Conservation (phyloP, 1,140 invertebrate species). For the Eupristina koningsbergeri region DNA sequence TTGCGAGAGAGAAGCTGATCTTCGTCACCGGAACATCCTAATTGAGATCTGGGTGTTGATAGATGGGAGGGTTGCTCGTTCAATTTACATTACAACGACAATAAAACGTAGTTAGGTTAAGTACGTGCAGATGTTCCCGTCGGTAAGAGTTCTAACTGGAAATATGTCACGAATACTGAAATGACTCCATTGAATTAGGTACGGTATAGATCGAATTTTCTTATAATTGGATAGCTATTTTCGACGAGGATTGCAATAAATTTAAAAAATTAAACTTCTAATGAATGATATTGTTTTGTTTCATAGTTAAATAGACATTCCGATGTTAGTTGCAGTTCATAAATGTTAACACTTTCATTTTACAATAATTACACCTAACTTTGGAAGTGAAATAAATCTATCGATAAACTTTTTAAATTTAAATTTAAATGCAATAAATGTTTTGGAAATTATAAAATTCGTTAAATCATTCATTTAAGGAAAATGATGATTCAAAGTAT, state of each 20-base stretch:
- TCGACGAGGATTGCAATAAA: not conserved
- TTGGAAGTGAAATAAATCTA: too few relatives aligned
- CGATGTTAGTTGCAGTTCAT: too few relatives aligned
- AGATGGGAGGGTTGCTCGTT: not conserved
- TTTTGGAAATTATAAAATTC: too few relatives aligned
- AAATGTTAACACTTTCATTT: too few relatives aligned
- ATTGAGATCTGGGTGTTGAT: constrained; percentile 28
- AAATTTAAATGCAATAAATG: too few relatives aligned
- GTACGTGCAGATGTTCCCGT: constrained; percentile 43
- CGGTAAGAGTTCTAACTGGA: constrained; percentile 1
- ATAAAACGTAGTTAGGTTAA: constrained; percentile 4
- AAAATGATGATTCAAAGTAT: too few relatives aligned
- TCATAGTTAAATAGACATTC: too few relatives aligned
- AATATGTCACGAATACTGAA: not conserved
- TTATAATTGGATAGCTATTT: constrained; percentile 3
- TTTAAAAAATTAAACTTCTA: too few relatives aligned
- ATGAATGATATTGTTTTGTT: too few relatives aligned
- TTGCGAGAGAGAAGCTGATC: not conserved
- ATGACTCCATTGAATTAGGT: not conserved
- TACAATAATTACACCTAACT: too few relatives aligned
- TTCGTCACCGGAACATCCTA: constrained; percentile 21
- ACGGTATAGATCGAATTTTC: not conserved
- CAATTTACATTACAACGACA: not conserved
- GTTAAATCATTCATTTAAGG: too few relatives aligned
- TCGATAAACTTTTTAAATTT: too few relatives aligned